A percentile compares a stretch with the other conserved stretches of the same genome.
These are phyloP conservation scores for Nemopilema nomurai DNA, from an alignment of 30 jellyfish, hydroid and myxozoan genomes.

Conservation along the genomic window DNA sequence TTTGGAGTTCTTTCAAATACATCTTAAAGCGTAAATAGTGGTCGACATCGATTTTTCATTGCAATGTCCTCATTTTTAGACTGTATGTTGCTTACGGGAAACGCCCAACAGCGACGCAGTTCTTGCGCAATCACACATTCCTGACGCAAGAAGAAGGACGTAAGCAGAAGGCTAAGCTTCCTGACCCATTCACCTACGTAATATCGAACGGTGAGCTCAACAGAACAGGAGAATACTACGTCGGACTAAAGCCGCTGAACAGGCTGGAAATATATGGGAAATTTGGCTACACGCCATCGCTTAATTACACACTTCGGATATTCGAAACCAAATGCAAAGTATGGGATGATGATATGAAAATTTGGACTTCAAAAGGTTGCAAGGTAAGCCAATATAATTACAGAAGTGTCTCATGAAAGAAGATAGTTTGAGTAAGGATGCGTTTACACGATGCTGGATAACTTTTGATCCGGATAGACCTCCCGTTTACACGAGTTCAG, in stretches of 20 bases:
- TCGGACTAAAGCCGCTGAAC: constrained; percentile 71
- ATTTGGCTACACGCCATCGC: constrained; percentile 65
- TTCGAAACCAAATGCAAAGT: constrained; percentile 84
- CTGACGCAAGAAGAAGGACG: constrained; percentile 63
- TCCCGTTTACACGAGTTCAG: no score
- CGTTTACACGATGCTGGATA: no score
- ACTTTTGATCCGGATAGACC: no score
- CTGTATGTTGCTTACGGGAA: constrained; percentile 55
- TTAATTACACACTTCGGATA: constrained; percentile 75
- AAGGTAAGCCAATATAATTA: constrained; percentile 47
- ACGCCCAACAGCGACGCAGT: constrained; percentile 67
- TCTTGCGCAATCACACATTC: constrained; percentile 56
- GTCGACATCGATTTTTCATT: no score
- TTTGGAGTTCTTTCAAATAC: no score
- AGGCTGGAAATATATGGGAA: constrained; percentile 47
- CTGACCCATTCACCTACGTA: constrained; percentile 75
- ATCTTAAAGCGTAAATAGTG: no score
- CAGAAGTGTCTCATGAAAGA: no score
- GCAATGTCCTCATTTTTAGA: background rate
- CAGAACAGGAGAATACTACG: constrained; percentile 84
- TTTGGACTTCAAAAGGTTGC: constrained; percentile 79
- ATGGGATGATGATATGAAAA: constrained; percentile 88
- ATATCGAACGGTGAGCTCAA: constrained; percentile 70
- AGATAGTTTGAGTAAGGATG: no score
- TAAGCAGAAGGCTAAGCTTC: constrained; percentile 44